A percentile compares a stretch with the other conserved stretches of the same genome.
Conservation (phyloP, 2,888 invertebrate genomes). For the Ametastegia equiseti region DNA sequence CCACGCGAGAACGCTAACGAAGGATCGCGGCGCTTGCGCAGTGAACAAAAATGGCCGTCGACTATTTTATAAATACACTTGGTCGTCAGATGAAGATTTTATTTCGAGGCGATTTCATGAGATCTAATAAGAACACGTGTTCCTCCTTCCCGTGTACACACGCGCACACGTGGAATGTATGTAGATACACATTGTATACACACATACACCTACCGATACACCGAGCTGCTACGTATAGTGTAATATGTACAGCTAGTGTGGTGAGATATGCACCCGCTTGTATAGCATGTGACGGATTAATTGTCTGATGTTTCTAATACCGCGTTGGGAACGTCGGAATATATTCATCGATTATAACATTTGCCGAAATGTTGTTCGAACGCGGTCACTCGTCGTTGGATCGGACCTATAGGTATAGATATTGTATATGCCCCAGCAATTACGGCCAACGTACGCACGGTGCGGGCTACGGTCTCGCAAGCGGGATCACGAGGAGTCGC, state of each 20-base stretch:
- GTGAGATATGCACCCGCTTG: neutral
- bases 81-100: constrained; percentile 15
- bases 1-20: neutral
- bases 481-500: too few relatives aligned
- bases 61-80: constrained; percentile 39
- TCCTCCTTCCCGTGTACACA: neutral
- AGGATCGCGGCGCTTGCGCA: constrained; percentile 10
- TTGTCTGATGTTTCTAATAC: neutral
- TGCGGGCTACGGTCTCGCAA: too few relatives aligned
- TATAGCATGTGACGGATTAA: neutral
- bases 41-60: constrained; percentile 6
- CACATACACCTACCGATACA: neutral
- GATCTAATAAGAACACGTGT: neutral
- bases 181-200: neutral
- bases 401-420: too few relatives aligned
- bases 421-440: too few relatives aligned
- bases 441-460: too few relatives aligned
- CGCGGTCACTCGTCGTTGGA: too few relatives aligned
- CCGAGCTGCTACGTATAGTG: neutral
- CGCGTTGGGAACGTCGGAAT: neutral
- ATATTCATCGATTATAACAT: neutral
- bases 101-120: neutral
- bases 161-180: neutral
- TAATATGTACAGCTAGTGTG: neutral
- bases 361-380: too few relatives aligned